phyloP scores from a whole-genome alignment of 2,888 invertebrate genomes.

The Prosopocoilus inquinatus region DNA sequence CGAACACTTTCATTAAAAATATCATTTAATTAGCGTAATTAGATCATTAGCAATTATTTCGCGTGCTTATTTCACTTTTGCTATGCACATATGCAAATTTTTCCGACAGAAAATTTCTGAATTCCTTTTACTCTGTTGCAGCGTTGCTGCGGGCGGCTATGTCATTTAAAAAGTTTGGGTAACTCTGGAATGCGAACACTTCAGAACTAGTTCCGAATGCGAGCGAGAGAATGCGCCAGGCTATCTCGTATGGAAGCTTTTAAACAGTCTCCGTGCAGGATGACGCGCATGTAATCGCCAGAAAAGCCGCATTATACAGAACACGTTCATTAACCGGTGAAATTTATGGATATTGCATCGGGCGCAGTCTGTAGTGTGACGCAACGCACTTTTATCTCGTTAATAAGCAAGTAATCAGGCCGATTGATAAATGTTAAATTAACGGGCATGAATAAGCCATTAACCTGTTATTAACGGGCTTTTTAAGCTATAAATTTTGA shows the following conservation, averaged over 20 bases:
- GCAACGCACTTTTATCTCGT: background rate
- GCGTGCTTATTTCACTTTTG: no score
- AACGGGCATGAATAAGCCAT: background rate
- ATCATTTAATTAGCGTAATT: no score
- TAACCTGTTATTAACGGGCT: no score
- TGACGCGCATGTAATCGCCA: background rate
- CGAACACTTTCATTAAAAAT: no score
- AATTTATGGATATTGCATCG: conserved; percentile 23
- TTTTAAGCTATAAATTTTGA: no score
- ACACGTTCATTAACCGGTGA: conserved; percentile 15
- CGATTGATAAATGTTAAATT: background rate
- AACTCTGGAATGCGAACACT: conserved; percentile 10
- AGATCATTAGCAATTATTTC: no score
- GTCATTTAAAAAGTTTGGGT: conserved; percentile 9
- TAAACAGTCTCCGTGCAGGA: conserved; percentile 9
- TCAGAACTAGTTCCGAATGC: conserved; percentile 14
- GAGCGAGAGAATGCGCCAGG: conserved; percentile 15
- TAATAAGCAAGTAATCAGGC: conserved; percentile 1
- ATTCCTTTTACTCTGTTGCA: no score
- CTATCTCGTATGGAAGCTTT: conserved; percentile 8
- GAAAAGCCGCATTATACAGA: conserved; percentile 16
- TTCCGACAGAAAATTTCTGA: no score
- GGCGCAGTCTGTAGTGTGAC: conserved; percentile 11
- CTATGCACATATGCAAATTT: no score
- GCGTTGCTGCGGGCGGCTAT: no score